phyloP scores from a whole-genome alignment of 2,113 vertebrate species.

The Thunnus maccoyii region DNA sequence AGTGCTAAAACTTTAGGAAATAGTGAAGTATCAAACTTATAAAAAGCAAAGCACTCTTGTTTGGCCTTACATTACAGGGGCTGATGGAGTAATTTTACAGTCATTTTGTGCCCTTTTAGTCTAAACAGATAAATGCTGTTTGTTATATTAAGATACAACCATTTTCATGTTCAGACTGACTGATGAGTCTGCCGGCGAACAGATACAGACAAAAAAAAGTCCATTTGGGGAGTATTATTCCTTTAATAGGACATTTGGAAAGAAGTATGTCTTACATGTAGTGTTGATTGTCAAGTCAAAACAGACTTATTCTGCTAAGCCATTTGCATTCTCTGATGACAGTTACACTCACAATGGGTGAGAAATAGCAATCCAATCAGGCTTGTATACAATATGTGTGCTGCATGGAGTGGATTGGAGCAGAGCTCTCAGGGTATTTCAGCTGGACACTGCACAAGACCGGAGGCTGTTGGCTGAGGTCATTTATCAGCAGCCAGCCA shows the following conservation, averaged over 20 bases:
- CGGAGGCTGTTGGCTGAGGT: constrained; percentile 61
- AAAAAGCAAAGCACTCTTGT: no score
- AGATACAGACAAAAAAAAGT: no score
- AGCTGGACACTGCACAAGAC: constrained; percentile 55
- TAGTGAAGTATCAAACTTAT: background rate
- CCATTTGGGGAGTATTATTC: no score
- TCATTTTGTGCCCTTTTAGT: background rate
- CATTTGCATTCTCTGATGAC: constrained; percentile 33
- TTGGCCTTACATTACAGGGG: background rate
- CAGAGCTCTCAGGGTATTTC: constrained; percentile 50
- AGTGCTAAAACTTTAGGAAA: background rate
- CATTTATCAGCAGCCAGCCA: constrained; percentile 67
- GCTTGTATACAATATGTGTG: constrained; percentile 19
- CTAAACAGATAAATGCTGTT: no score
- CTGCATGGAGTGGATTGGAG: constrained; percentile 35
- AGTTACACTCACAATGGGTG: constrained; percentile 34
- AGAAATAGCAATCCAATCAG: constrained; percentile 28
- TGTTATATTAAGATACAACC: no score
- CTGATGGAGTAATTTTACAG: background rate
- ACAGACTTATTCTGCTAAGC: background rate
- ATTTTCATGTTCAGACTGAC: no score
- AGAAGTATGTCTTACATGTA: background rate
- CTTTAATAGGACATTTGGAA: background rate
- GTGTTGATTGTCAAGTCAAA: background rate
- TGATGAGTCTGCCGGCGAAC: no score